These are phyloP conservation scores for Daptonema setosum DNA, from an alignment of 2,888 invertebrate genomes.

Conservation along the genomic window DNA sequence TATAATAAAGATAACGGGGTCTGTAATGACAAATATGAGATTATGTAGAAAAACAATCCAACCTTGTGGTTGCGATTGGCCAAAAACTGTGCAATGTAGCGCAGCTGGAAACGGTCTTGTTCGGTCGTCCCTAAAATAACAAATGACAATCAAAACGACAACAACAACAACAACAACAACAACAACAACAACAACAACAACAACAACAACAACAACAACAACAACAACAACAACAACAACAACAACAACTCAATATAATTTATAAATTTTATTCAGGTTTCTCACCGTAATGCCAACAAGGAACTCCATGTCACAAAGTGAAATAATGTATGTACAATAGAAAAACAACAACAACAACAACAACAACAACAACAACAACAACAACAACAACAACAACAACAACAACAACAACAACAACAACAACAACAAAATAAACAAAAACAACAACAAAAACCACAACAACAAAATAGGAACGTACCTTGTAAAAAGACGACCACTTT, in stretches of 20 bases:
- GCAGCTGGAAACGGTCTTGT: not conserved
- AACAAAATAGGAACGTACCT: not conserved
- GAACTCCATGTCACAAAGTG: not conserved
- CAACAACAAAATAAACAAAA: not conserved
- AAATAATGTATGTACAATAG: too few species aligned
- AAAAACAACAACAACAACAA: not conserved
- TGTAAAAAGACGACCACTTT: not conserved
- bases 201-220: too few species aligned
- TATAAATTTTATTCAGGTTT: not conserved
- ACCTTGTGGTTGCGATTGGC: not conserved
- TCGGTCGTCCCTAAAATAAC: not conserved
- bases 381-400: not conserved
- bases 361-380: not conserved
- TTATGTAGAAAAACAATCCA: too few species aligned
- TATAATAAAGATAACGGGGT: too few species aligned
- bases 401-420: not conserved
- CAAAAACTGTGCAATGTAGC: not conserved
- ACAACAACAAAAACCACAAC: not conserved
- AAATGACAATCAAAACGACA: too few species aligned
- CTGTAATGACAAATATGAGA: too few species aligned
- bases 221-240: too few species aligned
- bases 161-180: too few species aligned
- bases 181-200: too few species aligned
- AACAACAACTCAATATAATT: too few species aligned
- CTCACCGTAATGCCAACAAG: not conserved